Evolutionary conservation across 2,113 vertebrate genomes (phyloP), one percentile per base, ranked within the genome.

Genomic region (Oxyruncus cristatus): DNA sequence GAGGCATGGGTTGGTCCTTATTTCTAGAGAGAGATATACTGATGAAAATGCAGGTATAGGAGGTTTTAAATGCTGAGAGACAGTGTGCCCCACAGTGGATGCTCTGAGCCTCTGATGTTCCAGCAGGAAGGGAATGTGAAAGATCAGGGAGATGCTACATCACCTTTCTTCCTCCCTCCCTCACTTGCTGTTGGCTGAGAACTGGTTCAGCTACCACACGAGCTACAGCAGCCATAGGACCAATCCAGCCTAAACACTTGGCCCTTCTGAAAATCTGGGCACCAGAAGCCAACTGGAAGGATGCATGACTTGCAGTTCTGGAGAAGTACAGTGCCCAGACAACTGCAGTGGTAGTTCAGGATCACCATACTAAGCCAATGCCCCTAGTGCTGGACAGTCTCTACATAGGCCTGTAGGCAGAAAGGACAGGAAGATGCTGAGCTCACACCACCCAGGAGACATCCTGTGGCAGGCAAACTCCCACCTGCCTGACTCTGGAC

Each of bases 351-450:
- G 23, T 39, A 7, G 26, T 3, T 79, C 2, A 2, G 53, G 65
- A 53, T 55, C 0, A 0, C 37, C 3, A 2, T 33, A 5, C 18
- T 27, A 24, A 78, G 41, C 22, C 42, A 47, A 0, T 35, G 33
- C 12, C 39, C 50, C 32, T 33, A 5, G 6, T 1, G 11, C 37
- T 67, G 59, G 23, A 28, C 3, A 0, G 56, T 80, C 41, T 46
- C 12, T 68, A 5, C 3, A 1, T 11, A 44, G 14, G 32, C 6
- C 41, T 81, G 18, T 26, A 44, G 46, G 71, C 23, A 81, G 74
- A 63, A 82, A 27, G 49, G 22, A 46, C 27, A 58, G 21, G 24
- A 46, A 9, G n/a, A 4, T 37, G 41, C 30, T 83, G 59, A 33
- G 41, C 41, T 79, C 65, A 56, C 12, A n/a, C n/a, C 23, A 61